phyloP scores from a whole-genome alignment of 2,797 vertebrate genomes.

The Coilia nasus region DNA sequence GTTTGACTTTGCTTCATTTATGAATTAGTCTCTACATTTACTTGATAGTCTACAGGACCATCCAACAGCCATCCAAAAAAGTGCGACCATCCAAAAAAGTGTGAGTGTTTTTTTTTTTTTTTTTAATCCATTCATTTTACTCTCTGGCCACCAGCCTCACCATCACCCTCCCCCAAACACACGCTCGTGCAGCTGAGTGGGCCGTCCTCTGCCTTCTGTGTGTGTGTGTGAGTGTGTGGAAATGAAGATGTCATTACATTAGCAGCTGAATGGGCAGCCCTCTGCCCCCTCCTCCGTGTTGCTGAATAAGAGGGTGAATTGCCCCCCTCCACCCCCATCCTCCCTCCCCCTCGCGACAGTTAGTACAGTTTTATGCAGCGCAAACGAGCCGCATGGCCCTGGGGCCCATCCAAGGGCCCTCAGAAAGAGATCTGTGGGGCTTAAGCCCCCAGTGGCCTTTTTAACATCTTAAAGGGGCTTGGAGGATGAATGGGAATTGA shows the following conservation, averaged over 20 bases:
- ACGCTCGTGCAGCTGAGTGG: slow-evolving; percentile 41
- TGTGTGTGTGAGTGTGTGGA: slow-evolving; percentile 59
- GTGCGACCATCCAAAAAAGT: no score
- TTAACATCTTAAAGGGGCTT: slow-evolving; percentile 76
- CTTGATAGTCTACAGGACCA: no score
- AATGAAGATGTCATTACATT: slow-evolving; percentile 84
- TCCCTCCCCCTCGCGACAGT: slow-evolving; percentile 63
- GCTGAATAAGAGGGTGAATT: slow-evolving; percentile 51
- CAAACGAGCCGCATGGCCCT: slow-evolving; percentile 75
- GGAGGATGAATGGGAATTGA: slow-evolving; percentile 37
- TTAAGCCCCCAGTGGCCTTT: slow-evolving; percentile 74
- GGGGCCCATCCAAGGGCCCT: slow-evolving; percentile 75
- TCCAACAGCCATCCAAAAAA: no score
- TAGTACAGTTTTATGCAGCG: slow-evolving; percentile 79
- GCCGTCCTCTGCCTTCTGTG: slow-evolving; percentile 45
- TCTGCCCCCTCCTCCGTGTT: slow-evolving; percentile 30
- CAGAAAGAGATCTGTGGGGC: slow-evolving; percentile 73
- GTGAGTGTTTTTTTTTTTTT: no score
- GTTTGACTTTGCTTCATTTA: no score
- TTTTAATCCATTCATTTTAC: no score
- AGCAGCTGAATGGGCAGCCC: slow-evolving; percentile 77
- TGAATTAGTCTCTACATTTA: no score
- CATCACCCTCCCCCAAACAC: not conserved
- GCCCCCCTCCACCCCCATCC: not conserved
- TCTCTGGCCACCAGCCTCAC: no score